Base-by-base conservation (phyloP, 2,797 vertebrate genomes). In the Capromys pilorides region DNA sequence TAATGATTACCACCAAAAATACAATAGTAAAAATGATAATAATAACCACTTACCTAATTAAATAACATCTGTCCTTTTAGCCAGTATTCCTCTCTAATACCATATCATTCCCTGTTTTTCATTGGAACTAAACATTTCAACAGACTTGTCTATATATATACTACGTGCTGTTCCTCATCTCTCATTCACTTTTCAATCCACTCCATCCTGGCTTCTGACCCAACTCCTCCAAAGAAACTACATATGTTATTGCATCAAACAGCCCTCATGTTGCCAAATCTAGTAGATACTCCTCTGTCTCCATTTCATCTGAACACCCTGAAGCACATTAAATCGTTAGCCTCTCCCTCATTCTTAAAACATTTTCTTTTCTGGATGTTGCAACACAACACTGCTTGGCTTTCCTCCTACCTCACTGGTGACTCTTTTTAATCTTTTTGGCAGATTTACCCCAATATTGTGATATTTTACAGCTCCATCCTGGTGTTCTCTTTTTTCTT, bases 41-140 rank as follows among this genome's bases (percentile, higher is more conserved):
- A 85, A 84, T 33, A 93, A 66, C 28, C 54, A 87, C 54, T 54
- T 71, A 36, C 5, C 59, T 90, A 90, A 92, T 80, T 88, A 91
- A 88, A 64, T 86, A 80, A 95, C 54, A 96, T 83, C 18, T 31
- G 36, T 88, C 9, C 54, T 95, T 91, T 90, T 80, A 93, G 57
- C 41, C 62, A 92, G 54, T 26, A 61, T 88, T 94, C 51, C 39
- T 95, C 69, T 88, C 21, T 73, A 87, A 39, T 91, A 86, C 11
- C 59, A 49, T 64, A n/a, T 88, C 16, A 80, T 91, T 97, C 69
- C 95, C 45, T 84, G 79, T 83, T 94, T 22, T 10, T 86, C 26
- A 69, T 93, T n/a, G 67, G 62, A 96, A 80, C 14, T 39, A 96
- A 94, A 83, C 79, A 13, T 95, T 95, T 92, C 81, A 93, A 91